Percentiles rank a stretch among this genome's conserved stretches.
Evolutionary conservation across 1,140 invertebrate genomes (phyloP).

Genomic region (Schlechtendalia chinensis): DNA sequence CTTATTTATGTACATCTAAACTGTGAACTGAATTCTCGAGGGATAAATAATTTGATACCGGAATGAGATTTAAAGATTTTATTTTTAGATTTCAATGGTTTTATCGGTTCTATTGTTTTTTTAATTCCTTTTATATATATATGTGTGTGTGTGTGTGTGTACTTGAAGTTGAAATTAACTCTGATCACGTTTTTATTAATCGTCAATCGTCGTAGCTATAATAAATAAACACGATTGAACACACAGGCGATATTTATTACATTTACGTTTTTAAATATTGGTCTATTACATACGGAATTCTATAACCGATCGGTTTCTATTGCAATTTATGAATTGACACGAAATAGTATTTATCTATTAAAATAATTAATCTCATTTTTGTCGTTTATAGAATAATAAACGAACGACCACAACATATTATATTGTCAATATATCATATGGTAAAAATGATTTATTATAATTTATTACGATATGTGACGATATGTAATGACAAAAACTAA

Average conservation of each 20-base stretch:
- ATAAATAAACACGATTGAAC: not conserved
- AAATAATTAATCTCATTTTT: no score
- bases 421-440: no score
- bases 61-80: not conserved
- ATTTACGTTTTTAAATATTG: not conserved
- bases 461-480: no score
- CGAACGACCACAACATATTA: no score
- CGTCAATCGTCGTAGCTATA: not conserved
- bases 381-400: no score
- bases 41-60: slow-evolving; percentile 11
- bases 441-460: no score
- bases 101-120: slow-evolving; percentile 19
- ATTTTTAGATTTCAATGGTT: not conserved
- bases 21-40: not conserved
- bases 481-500: no score
- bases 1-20: not conserved
- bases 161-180: not conserved
- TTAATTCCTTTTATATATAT: not conserved
- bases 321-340: no score
- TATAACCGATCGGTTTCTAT: no score
- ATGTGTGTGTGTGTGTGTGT: no score
- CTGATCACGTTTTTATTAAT: not conserved
- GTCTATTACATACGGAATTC: not conserved
- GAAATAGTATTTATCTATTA: not conserved
- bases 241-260: not conserved